Evolutionary conservation across 2,888 invertebrate species (phyloP), one percentile per base, ranked within the genome.

Genomic region (Gnatocerus cornutus): DNA sequence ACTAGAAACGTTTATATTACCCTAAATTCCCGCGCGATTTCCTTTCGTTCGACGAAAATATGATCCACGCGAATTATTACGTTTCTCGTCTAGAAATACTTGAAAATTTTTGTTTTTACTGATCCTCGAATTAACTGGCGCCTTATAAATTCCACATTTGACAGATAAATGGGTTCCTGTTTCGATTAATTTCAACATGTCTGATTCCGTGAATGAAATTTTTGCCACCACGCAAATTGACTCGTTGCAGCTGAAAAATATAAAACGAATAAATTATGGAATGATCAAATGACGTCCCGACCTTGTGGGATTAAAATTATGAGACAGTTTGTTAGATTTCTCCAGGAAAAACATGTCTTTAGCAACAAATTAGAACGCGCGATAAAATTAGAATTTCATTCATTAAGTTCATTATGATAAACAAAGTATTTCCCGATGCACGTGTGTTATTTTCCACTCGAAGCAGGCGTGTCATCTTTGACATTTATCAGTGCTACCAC

Each of bases 81-180:
- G 52, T 53, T 33, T 33, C 45, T 14, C 45, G 9, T 53, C 52
- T 53, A 4, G 30, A 33, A 53, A 53, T 33, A 12, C 43, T 43
- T 7, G n/a, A 33, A 43, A 43, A 13, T 13, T 12, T 16, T 55
- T 55, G 7, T 46, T 46, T 46, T 13, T 29, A 27, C 27, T 5
- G 13, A 21, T 43, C n/a, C 39, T 16, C 3, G 41, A 55, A 39
- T 55, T 41, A 41, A 21, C 43, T 56, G 56, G 56, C 56, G 56
- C 56, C 56, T 27, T 56, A 27, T 56, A 56, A 56, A 21, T 56
- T 43, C 27, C 21, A 16, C 43, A 21, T 55, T 39, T 55, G 55
- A 55, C 55, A 55, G 30, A 52, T 33, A 52, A 30, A 33, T 12
- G 52, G 55, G 46, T 9, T 46, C 46, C 13, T 8, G 9, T 13